phyloP scores from a whole-genome alignment of 2,113 vertebrate genomes.

The Amia ocellicauda region DNA sequence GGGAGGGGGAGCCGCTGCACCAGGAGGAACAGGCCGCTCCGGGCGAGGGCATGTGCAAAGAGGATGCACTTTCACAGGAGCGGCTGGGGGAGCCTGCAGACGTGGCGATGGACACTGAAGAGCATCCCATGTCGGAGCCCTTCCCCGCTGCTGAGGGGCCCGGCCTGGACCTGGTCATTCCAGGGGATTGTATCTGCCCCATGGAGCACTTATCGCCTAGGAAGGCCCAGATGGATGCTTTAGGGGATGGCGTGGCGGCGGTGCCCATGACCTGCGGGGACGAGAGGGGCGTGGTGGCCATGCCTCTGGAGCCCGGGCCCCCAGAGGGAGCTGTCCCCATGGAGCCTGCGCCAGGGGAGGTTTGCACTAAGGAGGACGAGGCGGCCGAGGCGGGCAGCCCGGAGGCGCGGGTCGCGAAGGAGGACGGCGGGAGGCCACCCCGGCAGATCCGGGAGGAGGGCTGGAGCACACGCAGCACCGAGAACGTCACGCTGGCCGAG shows the following conservation, averaged over 20 bases:
- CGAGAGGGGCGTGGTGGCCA: constrained; percentile 3
- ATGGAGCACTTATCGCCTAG: constrained; percentile 32
- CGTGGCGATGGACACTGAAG: constrained; percentile 60
- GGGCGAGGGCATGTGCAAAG: constrained; percentile 10
- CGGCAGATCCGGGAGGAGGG: constrained; percentile 87
- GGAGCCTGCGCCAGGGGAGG: constrained; percentile 35
- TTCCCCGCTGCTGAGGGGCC: constrained; percentile 72
- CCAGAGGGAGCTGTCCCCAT: constrained; percentile 28
- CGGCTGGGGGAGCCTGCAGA: constrained; percentile 27
- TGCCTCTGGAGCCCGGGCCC: constrained; percentile 1
- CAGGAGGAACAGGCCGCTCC: constrained; percentile 2
- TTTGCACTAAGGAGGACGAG: constrained; percentile 58
- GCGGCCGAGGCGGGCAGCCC: constrained; percentile 52
- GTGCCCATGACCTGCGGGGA: constrained; percentile 20
- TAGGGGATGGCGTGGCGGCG: constrained; percentile 35
- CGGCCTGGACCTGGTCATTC: constrained; percentile 68
- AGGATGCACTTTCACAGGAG: constrained; percentile 1
- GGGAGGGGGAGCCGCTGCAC: constrained; percentile 13
- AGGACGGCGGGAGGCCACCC: constrained; percentile 57
- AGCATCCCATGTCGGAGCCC: constrained; percentile 67
- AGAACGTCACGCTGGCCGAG: constrained; percentile 92
- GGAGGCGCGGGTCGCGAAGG: constrained; percentile 59
- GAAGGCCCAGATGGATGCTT: constrained; percentile 32
- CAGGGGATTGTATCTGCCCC: constrained; percentile 58
- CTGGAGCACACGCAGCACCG: constrained; percentile 82